Evolutionary conservation across 2,113 vertebrate genomes (phyloP).

Genomic region (Mus pahari): DNA sequence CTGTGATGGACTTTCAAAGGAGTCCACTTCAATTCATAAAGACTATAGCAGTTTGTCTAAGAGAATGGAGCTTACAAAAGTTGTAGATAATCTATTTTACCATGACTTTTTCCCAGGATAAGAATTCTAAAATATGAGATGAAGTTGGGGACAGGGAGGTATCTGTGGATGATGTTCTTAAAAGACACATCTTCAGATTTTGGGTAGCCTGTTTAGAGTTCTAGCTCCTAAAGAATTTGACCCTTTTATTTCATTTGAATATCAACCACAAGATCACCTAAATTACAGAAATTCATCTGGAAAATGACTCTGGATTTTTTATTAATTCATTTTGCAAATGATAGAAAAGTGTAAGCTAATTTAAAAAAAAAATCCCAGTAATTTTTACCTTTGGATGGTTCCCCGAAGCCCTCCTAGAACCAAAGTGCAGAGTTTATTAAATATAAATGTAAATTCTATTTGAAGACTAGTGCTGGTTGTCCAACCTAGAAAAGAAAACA

Average conservation of each 20-base stretch:
- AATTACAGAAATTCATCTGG: not conserved
- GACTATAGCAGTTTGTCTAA: not conserved
- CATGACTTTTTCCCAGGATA: not conserved
- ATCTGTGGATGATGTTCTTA: not conserved
- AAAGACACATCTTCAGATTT: not conserved
- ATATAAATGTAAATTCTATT: not conserved
- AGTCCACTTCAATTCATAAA: not conserved
- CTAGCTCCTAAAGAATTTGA: not conserved
- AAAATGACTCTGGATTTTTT: not conserved
- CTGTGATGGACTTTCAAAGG: not conserved
- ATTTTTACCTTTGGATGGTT: not conserved
- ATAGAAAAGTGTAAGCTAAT: not conserved
- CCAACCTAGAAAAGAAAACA: not conserved
- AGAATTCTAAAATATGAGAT: not conserved
- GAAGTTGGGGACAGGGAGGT: not conserved
- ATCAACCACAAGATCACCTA: not conserved
- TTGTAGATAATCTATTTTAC: not conserved
- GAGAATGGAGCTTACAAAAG: not conserved
- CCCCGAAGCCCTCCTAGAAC: not conserved
- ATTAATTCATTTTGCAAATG: not conserved
- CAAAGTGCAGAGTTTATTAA: not conserved
- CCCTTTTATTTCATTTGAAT: not conserved
- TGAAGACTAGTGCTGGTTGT: not conserved
- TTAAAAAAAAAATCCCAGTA: not conserved
- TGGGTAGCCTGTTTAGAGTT: not conserved